A percentile compares a stretch with the other conserved stretches of the same genome.
phyloP scores from a whole-genome alignment of 2,797 vertebrate species.

The Thripadectes ignobilis region DNA sequence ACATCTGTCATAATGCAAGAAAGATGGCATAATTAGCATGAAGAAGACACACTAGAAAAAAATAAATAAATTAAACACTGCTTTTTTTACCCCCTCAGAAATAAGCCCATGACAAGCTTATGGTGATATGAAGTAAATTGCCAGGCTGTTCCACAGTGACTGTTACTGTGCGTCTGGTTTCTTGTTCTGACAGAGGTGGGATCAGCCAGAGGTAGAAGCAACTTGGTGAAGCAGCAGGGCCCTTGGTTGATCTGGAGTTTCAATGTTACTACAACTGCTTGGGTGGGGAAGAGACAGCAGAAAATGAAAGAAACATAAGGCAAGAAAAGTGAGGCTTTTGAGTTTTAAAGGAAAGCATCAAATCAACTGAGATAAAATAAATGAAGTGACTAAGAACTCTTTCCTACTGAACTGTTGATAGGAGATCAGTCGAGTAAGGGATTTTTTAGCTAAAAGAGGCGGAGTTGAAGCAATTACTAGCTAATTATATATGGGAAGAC shows the following conservation, averaged over 20 bases:
- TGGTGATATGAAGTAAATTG: neutral
- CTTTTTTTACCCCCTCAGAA: accelerated
- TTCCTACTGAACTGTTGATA: neutral
- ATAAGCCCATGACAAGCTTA: neutral
- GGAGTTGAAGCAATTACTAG: conserved; percentile 9
- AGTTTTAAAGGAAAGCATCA: neutral
- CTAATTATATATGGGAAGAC: neutral
- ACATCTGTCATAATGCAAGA: neutral
- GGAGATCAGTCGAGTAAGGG: neutral
- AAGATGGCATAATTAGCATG: neutral
- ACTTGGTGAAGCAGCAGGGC: neutral
- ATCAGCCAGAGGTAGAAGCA: neutral
- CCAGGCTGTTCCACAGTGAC: neutral
- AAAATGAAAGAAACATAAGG: neutral
- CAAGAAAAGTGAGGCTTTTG: neutral
- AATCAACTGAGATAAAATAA: conserved; percentile 3
- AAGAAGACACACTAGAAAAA: neutral
- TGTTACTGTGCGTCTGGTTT: neutral
- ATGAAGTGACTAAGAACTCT: neutral
- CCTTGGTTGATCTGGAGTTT: neutral
- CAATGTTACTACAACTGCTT: neutral
- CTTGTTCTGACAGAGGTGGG: neutral
- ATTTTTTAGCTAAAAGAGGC: conserved; percentile 4
- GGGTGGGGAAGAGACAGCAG: neutral
- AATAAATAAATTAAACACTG: neutral